Evolutionary conservation across 2,113 vertebrate species (phyloP).

Genomic region (Leptodactylus fuscus): DNA sequence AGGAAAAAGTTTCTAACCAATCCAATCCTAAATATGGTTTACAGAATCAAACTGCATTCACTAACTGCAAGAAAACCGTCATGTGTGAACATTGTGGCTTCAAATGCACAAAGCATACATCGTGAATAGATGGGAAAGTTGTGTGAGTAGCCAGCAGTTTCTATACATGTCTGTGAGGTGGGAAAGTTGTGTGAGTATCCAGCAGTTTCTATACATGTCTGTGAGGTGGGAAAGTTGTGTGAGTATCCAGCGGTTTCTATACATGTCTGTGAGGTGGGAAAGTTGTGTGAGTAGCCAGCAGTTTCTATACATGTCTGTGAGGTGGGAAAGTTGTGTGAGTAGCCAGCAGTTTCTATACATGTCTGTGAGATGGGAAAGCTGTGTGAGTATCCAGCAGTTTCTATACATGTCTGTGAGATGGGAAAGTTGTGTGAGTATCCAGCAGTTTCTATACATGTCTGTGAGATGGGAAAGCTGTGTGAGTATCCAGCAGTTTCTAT

Average conservation of each 20-base stretch:
- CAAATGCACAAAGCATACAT: too few relatives aligned
- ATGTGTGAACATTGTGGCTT: neutral
- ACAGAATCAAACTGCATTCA: too few relatives aligned
- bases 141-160: neutral
- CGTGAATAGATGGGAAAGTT: too few relatives aligned
- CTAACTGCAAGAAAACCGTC: neutral
- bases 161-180: slow-evolving; percentile 16
- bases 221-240: neutral
- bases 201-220: neutral
- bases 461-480: neutral
- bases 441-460: neutral
- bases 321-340: neutral
- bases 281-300: neutral
- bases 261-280: neutral
- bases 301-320: slow-evolving; percentile 37
- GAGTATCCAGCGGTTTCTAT: neutral
- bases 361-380: neutral
- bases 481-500: neutral
- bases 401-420: slow-evolving; percentile 20
- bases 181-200: neutral
- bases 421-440: neutral
- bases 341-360: neutral
- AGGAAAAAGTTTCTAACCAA: too few relatives aligned
- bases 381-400: neutral
- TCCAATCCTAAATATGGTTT: too few relatives aligned